phyloP scores from a whole-genome alignment of 1,140 invertebrate genomes.

The Aphelenchoides fujianensis region DNA sequence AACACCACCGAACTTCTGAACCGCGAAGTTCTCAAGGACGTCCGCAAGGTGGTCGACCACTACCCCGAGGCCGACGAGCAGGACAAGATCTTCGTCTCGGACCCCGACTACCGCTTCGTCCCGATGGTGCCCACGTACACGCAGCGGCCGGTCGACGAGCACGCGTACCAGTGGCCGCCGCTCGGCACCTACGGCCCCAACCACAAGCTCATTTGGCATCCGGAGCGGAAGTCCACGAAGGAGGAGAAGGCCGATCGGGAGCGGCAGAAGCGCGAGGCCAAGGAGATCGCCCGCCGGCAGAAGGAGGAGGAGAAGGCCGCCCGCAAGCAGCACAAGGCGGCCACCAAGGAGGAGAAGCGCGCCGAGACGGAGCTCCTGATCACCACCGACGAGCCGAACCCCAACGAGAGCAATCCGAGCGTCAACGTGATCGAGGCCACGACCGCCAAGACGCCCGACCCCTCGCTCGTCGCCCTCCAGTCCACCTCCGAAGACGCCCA shows the following conservation, averaged over 20 bases:
- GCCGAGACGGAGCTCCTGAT: background rate
- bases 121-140: constrained; percentile 10
- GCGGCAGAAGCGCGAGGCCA: background rate
- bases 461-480: background rate
- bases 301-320: background rate
- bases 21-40: constrained; percentile 4
- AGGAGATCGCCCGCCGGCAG: background rate
- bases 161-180: background rate
- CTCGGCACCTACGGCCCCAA: constrained; percentile 13
- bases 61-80: constrained; percentile 9
- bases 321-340: background rate
- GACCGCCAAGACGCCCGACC: background rate
- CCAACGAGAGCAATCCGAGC: background rate
- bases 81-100: constrained; percentile 12
- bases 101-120: background rate
- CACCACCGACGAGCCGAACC: background rate
- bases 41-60: background rate
- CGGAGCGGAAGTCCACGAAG: constrained; percentile 6
- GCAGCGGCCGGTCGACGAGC: constrained; percentile 4
- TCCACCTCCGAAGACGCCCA: background rate
- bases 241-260: background rate
- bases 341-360: background rate
- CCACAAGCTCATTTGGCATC: constrained; percentile 17
- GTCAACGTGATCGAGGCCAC: background rate
- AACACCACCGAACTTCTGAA: background rate